A percentile compares a stretch with the other conserved stretches of the same genome.
phyloP scores from a whole-genome alignment of 2,888 invertebrate species.

The Aphidius colemani region DNA sequence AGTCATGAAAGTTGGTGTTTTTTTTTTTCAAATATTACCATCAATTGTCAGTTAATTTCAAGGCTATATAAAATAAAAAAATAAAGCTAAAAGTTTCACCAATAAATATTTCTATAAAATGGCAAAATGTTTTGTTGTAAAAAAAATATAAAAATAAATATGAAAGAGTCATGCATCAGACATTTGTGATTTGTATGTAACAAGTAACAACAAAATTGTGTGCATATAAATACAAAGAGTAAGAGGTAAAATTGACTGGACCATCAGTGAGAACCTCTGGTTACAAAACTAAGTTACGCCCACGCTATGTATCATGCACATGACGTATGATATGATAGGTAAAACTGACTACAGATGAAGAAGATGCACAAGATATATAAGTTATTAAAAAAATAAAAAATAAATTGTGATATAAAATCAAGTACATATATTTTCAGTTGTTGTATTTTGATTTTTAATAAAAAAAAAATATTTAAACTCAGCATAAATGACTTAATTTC shows the following conservation, averaged over 20 bases:
- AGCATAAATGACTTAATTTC: too few species aligned
- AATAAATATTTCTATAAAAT: not conserved
- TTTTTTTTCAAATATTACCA: too few species aligned
- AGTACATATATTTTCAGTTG: too few species aligned
- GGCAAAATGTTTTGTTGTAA: not conserved
- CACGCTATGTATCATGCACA: constrained; percentile 59
- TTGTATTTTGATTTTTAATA: too few species aligned
- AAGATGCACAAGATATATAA: constrained; percentile 55
- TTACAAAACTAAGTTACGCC: constrained; percentile 55
- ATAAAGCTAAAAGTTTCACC: not conserved
- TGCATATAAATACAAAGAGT: constrained; percentile 2
- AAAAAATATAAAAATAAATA: not conserved
- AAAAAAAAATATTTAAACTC: too few species aligned
- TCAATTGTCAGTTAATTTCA: too few species aligned
- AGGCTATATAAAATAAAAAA: not conserved
- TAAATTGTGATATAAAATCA: too few species aligned
- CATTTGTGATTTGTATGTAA: constrained; percentile 16
- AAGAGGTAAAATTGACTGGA: constrained; percentile 21
- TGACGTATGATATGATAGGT: constrained; percentile 57
- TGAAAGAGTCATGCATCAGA: not conserved
- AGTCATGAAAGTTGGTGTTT: too few species aligned
- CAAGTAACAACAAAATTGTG: not conserved
- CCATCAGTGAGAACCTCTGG: constrained; percentile 58
- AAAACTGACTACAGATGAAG: constrained; percentile 56
- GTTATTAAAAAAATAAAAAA: too few species aligned